phyloP scores from a whole-genome alignment of 2,113 vertebrate species.

The Sylvietta virens region DNA sequence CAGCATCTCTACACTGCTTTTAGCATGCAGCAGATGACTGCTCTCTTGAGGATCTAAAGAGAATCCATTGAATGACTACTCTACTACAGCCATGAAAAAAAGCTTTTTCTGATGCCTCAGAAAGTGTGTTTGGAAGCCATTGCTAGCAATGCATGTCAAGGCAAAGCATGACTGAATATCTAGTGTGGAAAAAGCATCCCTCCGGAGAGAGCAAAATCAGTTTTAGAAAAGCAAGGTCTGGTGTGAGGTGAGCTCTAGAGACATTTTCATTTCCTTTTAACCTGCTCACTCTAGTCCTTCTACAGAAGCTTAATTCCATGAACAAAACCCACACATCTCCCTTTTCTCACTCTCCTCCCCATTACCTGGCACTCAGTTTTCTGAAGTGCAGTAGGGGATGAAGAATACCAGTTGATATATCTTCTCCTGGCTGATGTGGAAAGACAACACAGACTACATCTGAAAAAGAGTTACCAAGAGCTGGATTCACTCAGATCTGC shows the following conservation, averaged over 20 bases:
- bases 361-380: not conserved
- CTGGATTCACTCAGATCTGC: not conserved
- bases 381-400: not conserved
- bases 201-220: rapidly evolving
- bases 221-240: not conserved
- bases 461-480: not conserved
- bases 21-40: not conserved
- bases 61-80: not conserved
- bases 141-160: not conserved
- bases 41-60: not conserved
- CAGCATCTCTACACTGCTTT: not conserved
- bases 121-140: not conserved
- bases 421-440: not conserved
- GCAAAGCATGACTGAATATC: not conserved
- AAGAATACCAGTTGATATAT: not conserved
- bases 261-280: not conserved
- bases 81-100: not conserved
- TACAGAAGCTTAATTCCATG: not conserved
- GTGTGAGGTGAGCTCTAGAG: not conserved
- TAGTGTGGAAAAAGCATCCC: not conserved
- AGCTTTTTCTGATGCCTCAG: not conserved
- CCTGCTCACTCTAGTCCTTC: not conserved
- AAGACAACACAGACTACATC: not conserved
- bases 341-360: not conserved
- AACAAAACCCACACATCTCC: not conserved